Conservation (phyloP, 2,113 vertebrate genomes). For the Panthera uncia region DNA sequence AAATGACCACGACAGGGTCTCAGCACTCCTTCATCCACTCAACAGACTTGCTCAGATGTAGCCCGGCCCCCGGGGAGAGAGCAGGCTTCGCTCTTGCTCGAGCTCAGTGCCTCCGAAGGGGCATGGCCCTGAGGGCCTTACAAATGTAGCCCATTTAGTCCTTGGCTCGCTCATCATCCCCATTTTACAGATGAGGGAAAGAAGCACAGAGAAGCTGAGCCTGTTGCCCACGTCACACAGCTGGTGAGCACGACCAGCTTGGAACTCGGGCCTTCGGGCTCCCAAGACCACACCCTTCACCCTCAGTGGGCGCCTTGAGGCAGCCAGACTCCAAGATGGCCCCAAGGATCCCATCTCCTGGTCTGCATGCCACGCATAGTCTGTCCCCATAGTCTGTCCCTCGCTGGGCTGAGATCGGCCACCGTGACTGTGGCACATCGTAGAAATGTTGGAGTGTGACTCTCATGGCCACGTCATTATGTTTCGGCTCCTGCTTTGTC, state of each 20-base stretch:
- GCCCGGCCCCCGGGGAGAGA: accelerated
- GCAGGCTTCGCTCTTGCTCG: background rate
- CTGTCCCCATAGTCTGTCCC: accelerated
- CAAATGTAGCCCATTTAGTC: background rate
- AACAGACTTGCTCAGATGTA: background rate
- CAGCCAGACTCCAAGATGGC: background rate
- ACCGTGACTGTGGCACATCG: accelerated
- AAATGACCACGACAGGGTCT: background rate
- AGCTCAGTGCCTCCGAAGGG: too few species aligned
- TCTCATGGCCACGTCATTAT: accelerated
- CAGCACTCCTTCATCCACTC: background rate
- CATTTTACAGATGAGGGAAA: background rate
- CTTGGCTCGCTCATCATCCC: background rate
- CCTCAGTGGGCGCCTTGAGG: background rate
- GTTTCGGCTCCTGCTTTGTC: background rate
- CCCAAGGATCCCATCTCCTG: accelerated
- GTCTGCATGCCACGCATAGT: accelerated
- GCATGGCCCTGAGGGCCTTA: accelerated
- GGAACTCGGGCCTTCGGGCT: background rate
- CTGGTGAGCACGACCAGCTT: background rate
- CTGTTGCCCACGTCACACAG: background rate
- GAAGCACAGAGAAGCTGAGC: background rate
- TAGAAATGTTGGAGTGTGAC: background rate
- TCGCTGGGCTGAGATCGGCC: background rate
- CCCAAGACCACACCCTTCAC: background rate